These are phyloP conservation scores for Aspidapion aeneum DNA, from an alignment of 2,888 invertebrate species.

Conservation along the genomic window DNA sequence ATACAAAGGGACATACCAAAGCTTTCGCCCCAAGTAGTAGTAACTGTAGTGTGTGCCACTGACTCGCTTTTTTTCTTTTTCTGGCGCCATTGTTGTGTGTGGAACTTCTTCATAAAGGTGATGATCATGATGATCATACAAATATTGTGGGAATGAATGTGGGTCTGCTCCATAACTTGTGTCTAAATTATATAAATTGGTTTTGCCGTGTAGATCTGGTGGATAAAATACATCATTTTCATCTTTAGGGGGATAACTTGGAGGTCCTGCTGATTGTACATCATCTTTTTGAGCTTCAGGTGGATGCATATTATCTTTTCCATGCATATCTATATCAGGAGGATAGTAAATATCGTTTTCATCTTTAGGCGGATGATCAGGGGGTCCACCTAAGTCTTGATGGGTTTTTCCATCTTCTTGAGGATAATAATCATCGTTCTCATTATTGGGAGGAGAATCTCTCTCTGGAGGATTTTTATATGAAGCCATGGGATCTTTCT, in stretches of 20 bases:
- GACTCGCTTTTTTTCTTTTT: constrained; percentile 55
- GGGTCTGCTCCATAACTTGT: not conserved
- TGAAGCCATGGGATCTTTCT: constrained; percentile 21
- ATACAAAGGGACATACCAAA: constrained; percentile 72
- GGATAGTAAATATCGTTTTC: constrained; percentile 33
- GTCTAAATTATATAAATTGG: too few relatives aligned
- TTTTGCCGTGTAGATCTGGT: constrained; percentile 15
- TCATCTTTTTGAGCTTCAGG: not conserved
- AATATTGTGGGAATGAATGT: constrained; percentile 41
- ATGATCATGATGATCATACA: constrained; percentile 44
- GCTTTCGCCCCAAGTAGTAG: constrained; percentile 69
- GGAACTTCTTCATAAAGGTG: constrained; percentile 46
- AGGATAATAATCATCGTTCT: too few relatives aligned
- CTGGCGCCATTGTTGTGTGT: constrained; percentile 48
- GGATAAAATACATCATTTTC: constrained; percentile 13
- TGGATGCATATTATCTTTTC: constrained; percentile 10
- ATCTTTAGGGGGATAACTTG: not conserved
- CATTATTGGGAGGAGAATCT: too few relatives aligned
- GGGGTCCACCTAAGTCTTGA: constrained; percentile 22
- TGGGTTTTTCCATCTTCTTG: too few relatives aligned
- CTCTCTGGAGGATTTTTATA: constrained; percentile 23
- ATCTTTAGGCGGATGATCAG: constrained; percentile 32
- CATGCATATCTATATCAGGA: constrained; percentile 28
- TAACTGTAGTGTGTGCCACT: constrained; percentile 64
- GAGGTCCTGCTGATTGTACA: not conserved